phyloP scores from a whole-genome alignment of 2,797 vertebrate species.

The Siniperca obscura region DNA sequence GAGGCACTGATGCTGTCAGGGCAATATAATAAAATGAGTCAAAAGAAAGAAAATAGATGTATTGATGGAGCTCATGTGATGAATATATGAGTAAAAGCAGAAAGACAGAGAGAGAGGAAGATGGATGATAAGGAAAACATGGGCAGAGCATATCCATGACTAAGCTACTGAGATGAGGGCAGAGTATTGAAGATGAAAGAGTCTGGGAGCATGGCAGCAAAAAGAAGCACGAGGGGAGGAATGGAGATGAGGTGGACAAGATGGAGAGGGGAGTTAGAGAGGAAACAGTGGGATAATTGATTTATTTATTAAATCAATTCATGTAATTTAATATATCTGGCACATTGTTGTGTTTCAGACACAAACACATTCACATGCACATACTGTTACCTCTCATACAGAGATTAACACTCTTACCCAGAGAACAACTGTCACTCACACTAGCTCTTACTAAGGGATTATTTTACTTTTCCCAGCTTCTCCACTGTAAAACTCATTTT shows the following conservation, averaged over 20 bases:
- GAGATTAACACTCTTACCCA: constrained; percentile 16
- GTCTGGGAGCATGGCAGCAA: neutral
- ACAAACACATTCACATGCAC: neutral
- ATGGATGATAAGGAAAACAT: constrained; percentile 30
- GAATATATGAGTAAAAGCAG: constrained; percentile 20
- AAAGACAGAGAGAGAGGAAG: neutral
- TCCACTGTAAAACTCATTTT: constrained; percentile 27
- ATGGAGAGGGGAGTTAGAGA: neutral
- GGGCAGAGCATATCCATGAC: constrained; percentile 22
- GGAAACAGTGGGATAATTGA: neutral
- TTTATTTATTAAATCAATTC: neutral
- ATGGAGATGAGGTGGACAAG: constrained; percentile 14
- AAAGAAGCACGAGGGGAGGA: neutral
- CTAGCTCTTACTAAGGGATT: constrained; percentile 31
- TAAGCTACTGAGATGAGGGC: constrained; percentile 25
- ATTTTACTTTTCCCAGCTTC: constrained; percentile 28
- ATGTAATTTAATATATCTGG: neutral
- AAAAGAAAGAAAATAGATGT: constrained; percentile 2
- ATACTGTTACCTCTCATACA: neutral
- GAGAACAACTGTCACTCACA: constrained; percentile 17
- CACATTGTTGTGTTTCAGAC: constrained; percentile 1
- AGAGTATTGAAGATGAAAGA: constrained; percentile 15
- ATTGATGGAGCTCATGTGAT: neutral
- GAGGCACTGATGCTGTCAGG: too few species aligned
- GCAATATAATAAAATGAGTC: neutral